phyloP scores from a whole-genome alignment of 2,888 invertebrate species.

The Ophion costatus region DNA sequence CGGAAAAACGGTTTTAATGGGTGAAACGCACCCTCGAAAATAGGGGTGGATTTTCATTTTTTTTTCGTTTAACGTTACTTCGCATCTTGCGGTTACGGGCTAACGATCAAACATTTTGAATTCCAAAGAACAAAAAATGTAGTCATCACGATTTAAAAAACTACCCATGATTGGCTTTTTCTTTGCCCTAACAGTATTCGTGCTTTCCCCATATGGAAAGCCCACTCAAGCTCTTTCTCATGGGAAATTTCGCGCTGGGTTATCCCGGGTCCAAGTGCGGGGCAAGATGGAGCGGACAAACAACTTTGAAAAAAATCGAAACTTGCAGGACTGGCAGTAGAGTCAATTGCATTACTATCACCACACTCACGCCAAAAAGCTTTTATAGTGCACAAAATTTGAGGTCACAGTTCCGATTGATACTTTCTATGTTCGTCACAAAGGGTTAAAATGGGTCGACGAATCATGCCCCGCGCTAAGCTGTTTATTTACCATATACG shows the following conservation, averaged over 20 bases:
- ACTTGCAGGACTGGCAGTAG: not conserved
- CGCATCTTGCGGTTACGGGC: not conserved
- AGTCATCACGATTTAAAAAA: too few species aligned
- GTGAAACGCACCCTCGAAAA: too few species aligned
- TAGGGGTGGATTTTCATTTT: too few species aligned
- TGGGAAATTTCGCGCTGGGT: not conserved
- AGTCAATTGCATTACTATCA: not conserved
- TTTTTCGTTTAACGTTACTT: too few species aligned
- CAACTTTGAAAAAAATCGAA: constrained; percentile 12
- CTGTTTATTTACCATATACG: too few species aligned
- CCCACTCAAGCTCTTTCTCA: not conserved
- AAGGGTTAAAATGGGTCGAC: too few species aligned
- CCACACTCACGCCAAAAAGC: constrained; percentile 7
- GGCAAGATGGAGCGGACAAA: not conserved
- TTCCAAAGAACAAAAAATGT: not conserved
- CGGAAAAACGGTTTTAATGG: too few species aligned
- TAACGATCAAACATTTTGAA: not conserved
- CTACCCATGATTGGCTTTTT: too few species aligned
- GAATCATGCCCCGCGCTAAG: too few species aligned
- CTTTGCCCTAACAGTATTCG: too few species aligned
- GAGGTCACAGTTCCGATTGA: not conserved
- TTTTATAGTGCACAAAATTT: constrained; percentile 11
- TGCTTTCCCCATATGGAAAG: too few species aligned
- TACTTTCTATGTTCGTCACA: too few species aligned
- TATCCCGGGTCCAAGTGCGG: not conserved